Evolutionary conservation across 2,113 vertebrate species (phyloP).

Genomic region (Zosterops hypoxanthus): DNA sequence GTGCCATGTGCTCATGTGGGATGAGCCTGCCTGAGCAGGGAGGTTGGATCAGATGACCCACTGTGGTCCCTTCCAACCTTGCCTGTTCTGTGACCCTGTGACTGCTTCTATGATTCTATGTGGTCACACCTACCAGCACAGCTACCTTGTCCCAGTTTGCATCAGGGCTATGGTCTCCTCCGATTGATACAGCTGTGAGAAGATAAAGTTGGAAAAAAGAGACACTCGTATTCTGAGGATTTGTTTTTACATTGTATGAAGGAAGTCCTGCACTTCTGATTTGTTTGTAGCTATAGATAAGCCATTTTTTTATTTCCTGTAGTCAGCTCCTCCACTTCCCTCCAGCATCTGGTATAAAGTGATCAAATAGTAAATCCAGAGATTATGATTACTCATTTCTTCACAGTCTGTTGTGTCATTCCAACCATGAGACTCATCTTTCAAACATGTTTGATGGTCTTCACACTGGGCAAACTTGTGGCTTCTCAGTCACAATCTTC

Average conservation of each 20-base stretch:
- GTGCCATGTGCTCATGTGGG: not conserved
- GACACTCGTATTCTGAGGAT: not conserved
- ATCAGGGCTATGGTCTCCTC: not conserved
- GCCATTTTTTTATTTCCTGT: slow-evolving; percentile 45
- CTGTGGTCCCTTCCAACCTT: not conserved
- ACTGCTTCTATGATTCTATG: not conserved
- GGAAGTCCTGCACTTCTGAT: not conserved
- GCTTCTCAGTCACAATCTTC: not conserved
- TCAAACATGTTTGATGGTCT: not conserved
- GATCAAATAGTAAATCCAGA: slow-evolving; percentile 1
- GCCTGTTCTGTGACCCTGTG: not conserved
- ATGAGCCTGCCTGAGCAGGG: not conserved
- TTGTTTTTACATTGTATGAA: not conserved
- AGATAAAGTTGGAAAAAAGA: not conserved
- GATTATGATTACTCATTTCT: not conserved
- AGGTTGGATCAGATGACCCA: not conserved
- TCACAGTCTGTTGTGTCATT: not conserved
- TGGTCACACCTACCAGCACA: not conserved
- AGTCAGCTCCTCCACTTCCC: slow-evolving; percentile 60
- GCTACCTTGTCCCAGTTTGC: not conserved
- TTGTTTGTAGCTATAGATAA: not conserved
- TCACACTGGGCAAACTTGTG: not conserved
- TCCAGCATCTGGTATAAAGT: not conserved
- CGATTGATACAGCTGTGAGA: not conserved
- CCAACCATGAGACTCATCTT: slow-evolving; percentile 22